A percentile compares a stretch with the other conserved stretches of the same genome.
These are phyloP conservation scores for Philypnodon macrostomus DNA, from an alignment of 2,797 vertebrate species.

Conservation along the genomic window DNA sequence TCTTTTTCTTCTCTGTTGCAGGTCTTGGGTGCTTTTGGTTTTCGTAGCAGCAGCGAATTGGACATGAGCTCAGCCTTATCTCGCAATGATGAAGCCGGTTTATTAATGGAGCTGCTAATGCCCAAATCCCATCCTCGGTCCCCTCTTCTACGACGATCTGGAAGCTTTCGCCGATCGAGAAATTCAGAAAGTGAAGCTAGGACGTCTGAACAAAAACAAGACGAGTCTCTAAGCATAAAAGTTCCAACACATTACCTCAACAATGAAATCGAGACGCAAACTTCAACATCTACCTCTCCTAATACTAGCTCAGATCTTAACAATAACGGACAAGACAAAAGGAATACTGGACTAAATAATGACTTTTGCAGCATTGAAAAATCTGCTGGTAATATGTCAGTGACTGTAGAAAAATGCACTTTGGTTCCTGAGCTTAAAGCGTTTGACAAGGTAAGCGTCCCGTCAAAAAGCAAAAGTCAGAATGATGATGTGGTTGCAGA, in stretches of 20 bases:
- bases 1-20: constrained; percentile 8
- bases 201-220: constrained; percentile 8
- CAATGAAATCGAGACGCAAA: neutral
- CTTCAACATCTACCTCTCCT: constrained; percentile 40
- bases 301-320: constrained; percentile 30
- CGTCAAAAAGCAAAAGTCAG: neutral
- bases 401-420: constrained; percentile 72
- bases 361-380: neutral
- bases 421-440: constrained; percentile 76
- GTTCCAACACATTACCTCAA: constrained; percentile 29
- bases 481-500: constrained; percentile 41
- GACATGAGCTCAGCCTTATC: constrained; percentile 77
- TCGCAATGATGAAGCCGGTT: constrained; percentile 55
- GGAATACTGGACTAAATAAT: neutral
- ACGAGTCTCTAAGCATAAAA: neutral
- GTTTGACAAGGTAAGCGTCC: constrained; percentile 57
- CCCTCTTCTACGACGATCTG: constrained; percentile 59
- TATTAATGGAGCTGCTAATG: constrained; percentile 77
- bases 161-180: constrained; percentile 78
- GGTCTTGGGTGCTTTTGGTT: constrained; percentile 68
- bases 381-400: constrained; percentile 20
- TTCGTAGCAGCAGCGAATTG: constrained; percentile 84
- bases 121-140: constrained; percentile 52
- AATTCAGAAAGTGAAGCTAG: constrained; percentile 76
- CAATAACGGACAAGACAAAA: constrained; percentile 1